Conservation (phyloP, 2,113 vertebrate species). For the Diadophis punctatus region DNA sequence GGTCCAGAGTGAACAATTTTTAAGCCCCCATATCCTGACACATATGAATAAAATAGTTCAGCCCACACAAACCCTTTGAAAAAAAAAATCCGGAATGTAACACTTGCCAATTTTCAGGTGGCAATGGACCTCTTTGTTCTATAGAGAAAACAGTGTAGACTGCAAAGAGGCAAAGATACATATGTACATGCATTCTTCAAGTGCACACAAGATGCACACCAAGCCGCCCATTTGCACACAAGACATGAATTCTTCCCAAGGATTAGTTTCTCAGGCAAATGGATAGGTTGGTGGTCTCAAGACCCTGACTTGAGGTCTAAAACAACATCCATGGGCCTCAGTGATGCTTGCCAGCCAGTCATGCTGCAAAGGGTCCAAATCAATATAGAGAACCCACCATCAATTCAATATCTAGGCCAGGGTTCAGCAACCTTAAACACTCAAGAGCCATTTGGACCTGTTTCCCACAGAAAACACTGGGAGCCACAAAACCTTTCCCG, state of each 20-base stretch:
- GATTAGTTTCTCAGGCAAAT: accelerated
- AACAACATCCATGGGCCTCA: background rate
- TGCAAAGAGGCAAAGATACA: conserved; percentile 7
- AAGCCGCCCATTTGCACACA: background rate
- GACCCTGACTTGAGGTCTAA: background rate
- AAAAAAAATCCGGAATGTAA: conserved; percentile 55
- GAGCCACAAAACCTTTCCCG: too few species aligned
- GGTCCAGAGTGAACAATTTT: conserved; percentile 3
- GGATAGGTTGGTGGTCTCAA: background rate
- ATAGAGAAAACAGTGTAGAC: too few species aligned
- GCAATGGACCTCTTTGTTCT: conserved; percentile 12
- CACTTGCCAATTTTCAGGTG: conserved; percentile 32
- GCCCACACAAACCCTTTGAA: conserved; percentile 38
- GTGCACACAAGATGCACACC: background rate
- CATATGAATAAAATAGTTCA: conserved; percentile 47
- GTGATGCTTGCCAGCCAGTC: background rate
- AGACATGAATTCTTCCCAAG: background rate
- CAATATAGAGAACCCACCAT: background rate
- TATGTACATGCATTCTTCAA: background rate
- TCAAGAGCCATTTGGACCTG: too few species aligned
- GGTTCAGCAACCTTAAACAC: too few species aligned
- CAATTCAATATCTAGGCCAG: background rate
- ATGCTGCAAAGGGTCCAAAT: background rate
- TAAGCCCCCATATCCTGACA: conserved; percentile 57
- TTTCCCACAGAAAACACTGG: too few species aligned